Evolutionary conservation across 1,140 invertebrate species (phyloP), one percentile per base, ranked within the genome.

Genomic region (Zaprionus ghesquierei): DNA sequence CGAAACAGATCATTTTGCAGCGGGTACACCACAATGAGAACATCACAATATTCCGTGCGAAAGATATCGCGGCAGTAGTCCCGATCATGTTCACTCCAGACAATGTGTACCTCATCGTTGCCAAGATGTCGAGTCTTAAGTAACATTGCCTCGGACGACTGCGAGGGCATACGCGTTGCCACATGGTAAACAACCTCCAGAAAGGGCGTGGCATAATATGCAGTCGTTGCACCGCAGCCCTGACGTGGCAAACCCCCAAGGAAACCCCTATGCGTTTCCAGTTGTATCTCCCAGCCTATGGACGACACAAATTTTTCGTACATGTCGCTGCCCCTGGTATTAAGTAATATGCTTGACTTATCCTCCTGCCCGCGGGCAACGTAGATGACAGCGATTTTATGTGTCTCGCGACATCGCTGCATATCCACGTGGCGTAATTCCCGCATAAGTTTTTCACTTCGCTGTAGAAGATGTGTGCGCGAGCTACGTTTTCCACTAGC

Each of bases 381-480:
- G 93, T 99, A 99, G 77, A 99, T 98, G 1, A 99, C 98, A 8
- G 99, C 99, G 87, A 99, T 96, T 93, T 99, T 99, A 92, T 99
- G 99, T 0, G 98, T 99, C 91, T 99, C 99, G 22, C 99, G 94
- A 78, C 97, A 96, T 84, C 94, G 95, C 92, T 98, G 98, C 68
- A 95, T 94, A 91, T 99, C 98, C 18, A 99, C 93, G 92, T 99
- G 98, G 64, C 98, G 95, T 38, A 99, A 89, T 93, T 99, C 98
- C 13, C 98, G 93, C 27, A 99, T 91, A 51, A 99, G 92, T 65
- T 98, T 96, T 75, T 99, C 98, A 82, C 96, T 98, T 81, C 98
- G 97, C 50, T 96, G 95, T 27, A 99, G 93, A 25, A 99, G 93
- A 92, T 99, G 96, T 69, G 98, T 94, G 69, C 96, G 95, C 29